A percentile compares a stretch with the other conserved stretches of the same genome.
Evolutionary conservation across 2,113 vertebrate genomes (phyloP).

Genomic region (Mustela lutreola): DNA sequence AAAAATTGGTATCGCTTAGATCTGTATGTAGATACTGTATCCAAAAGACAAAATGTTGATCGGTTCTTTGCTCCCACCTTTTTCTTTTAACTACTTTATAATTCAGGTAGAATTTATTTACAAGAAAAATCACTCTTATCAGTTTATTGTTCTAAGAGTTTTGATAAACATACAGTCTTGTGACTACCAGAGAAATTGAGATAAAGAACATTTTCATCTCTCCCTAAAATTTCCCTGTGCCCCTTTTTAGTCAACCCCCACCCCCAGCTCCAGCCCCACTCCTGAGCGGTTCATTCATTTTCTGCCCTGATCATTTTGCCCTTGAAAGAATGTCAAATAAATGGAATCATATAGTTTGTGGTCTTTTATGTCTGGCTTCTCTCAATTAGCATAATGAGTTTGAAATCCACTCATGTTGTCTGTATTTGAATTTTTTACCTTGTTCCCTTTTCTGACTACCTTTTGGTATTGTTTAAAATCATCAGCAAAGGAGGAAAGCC

Average conservation of each 20-base stretch:
- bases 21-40: background rate
- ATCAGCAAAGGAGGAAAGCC: background rate
- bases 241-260: background rate
- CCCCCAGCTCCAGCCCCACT: no score
- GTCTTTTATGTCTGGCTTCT: slow-evolving; percentile 10
- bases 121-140: background rate
- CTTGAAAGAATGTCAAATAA: slow-evolving; percentile 27
- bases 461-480: background rate
- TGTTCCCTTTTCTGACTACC: background rate
- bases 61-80: rapidly evolving
- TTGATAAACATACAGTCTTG: background rate
- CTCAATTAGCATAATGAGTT: background rate
- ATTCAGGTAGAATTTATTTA: slow-evolving; percentile 19
- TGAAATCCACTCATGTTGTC: background rate
- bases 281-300: background rate
- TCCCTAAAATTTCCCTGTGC: background rate
- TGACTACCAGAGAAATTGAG: background rate
- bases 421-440: background rate
- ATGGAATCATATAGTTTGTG: background rate
- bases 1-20: background rate
- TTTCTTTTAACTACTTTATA: background rate
- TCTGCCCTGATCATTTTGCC: background rate
- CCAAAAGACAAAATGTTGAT: background rate
- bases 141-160: background rate
- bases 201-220: slow-evolving; percentile 8